Base-by-base conservation (phyloP, 2,888 invertebrate genomes). In the Dione juno region DNA sequence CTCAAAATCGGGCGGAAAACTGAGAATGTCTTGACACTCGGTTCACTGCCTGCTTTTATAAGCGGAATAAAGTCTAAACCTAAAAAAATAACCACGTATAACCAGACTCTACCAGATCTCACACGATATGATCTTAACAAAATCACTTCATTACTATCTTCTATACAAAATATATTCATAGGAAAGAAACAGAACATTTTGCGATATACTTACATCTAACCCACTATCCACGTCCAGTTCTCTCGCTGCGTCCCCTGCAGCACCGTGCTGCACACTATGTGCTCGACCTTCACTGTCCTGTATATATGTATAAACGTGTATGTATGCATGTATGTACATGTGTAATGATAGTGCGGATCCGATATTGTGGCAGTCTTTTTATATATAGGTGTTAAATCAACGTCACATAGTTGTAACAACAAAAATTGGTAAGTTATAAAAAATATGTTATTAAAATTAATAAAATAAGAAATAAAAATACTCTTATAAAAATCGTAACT, bases 211-310 rank as follows among this genome's bases (percentile, higher is more conserved):
- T 64, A 93, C 93, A 74, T 93, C 92, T 2, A 89, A 79, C 0
- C 87, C 89, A 54, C 84, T 88, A 10, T 93, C 92, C 0, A 69
- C 77, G 5, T 91, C 93, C 10, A 74, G 19, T 0, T 77, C 80
- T 35, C 91, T 74, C 0, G 92, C 91, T 0, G 88, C 88, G 0
- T 93, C 92, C 0, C 92, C 92, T 0, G 90, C 79, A 0, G 87
- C 84, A 0, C 92, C 92, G 73, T 92, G 91, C 67, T 92, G 92
- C 84, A 93, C 89, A 50, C 92, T 92, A 66, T 92, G 92, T 0
- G 92, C 92, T 0, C 92, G 88, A 58, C 89, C 92, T 76, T 93
- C 92, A 71, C 88, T 90, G 58, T 92, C 92, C 92, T 92, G 82
- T 69, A 76, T 65, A 52, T 53, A 66, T 52, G 14, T 50, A 16